Conservation (phyloP, 2,797 vertebrate genomes). For the Pseudotriccus pelzelni region DNA sequence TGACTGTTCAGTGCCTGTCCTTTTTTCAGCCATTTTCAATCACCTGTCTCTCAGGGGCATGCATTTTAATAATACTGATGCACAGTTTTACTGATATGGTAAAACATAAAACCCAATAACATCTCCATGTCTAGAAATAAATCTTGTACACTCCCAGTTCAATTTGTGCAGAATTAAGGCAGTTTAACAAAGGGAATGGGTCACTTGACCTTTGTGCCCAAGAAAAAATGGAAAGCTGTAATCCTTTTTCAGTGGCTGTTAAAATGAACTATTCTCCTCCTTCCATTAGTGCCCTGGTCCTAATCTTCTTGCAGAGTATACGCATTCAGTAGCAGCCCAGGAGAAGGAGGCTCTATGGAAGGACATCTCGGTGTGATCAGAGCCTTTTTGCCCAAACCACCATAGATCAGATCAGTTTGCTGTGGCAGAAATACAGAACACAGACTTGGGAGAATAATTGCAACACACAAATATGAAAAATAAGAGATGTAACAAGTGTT, state of each 20-base stretch:
- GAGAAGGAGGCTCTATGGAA: neutral
- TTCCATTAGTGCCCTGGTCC: slow-evolving; percentile 12
- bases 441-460: neutral
- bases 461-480: neutral
- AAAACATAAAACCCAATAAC: neutral
- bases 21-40: neutral
- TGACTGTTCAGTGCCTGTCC: neutral
- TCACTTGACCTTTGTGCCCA: slow-evolving; percentile 11
- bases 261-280: slow-evolving; percentile 24
- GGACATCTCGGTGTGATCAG: neutral
- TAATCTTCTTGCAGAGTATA: neutral
- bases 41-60: neutral
- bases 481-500: neutral
- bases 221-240: slow-evolving; percentile 7
- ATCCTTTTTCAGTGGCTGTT: slow-evolving; percentile 11
- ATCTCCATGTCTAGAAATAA: neutral
- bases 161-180: slow-evolving; percentile 21
- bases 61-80: neutral
- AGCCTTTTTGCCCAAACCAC: neutral
- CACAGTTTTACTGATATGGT: neutral
- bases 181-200: neutral
- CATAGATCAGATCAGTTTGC: neutral
- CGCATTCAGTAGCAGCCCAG: neutral
- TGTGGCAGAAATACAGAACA: neutral
- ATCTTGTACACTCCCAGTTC: neutral